A percentile compares a stretch with the other conserved stretches of the same genome.
Conservation (phyloP, 2,888 invertebrate species). For the Clepsis dumicolana region DNA sequence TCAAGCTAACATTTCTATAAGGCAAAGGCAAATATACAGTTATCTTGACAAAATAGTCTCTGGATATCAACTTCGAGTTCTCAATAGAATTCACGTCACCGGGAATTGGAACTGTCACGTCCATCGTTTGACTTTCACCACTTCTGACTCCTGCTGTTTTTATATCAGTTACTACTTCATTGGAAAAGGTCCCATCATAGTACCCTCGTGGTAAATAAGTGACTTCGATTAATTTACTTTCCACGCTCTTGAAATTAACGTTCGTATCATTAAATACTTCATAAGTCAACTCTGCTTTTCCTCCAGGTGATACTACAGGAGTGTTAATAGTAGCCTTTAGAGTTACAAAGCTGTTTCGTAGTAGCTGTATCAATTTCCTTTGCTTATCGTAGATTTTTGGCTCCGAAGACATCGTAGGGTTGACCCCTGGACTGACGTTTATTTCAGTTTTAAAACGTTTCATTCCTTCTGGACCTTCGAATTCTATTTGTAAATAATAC, state of each 20-base stretch:
- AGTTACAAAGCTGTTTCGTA: conserved; percentile 41
- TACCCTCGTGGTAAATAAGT: conserved; percentile 37
- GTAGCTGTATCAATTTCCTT: conserved; percentile 38
- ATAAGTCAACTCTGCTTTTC: conserved; percentile 41
- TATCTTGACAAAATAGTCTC: conserved; percentile 42
- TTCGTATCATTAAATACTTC: conserved; percentile 46
- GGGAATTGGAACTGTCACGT: conserved; percentile 42
- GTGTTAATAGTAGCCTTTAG: conserved; percentile 44
- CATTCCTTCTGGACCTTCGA: conserved; percentile 33
- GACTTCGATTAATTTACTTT: conserved; percentile 39
- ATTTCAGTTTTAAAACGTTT: conserved; percentile 42
- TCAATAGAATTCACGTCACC: conserved; percentile 40
- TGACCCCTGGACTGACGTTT: conserved; percentile 32
- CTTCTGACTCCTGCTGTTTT: conserved; percentile 26
- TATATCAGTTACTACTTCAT: conserved; percentile 37
- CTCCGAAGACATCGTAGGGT: conserved; percentile 36
- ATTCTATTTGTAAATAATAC: conserved; percentile 45
- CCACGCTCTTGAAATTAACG: conserved; percentile 40
- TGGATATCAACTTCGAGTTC: conserved; percentile 39
- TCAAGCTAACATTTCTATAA: conserved; percentile 36
- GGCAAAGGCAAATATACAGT: conserved; percentile 38
- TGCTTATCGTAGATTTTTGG: conserved; percentile 45
- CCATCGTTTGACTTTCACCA: conserved; percentile 37
- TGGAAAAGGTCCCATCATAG: conserved; percentile 10
- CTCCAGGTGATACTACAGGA: conserved; percentile 38